Evolutionary conservation across 1,140 invertebrate species (phyloP), one percentile per base, ranked within the genome.

Genomic region (Nixonia krombeini): DNA sequence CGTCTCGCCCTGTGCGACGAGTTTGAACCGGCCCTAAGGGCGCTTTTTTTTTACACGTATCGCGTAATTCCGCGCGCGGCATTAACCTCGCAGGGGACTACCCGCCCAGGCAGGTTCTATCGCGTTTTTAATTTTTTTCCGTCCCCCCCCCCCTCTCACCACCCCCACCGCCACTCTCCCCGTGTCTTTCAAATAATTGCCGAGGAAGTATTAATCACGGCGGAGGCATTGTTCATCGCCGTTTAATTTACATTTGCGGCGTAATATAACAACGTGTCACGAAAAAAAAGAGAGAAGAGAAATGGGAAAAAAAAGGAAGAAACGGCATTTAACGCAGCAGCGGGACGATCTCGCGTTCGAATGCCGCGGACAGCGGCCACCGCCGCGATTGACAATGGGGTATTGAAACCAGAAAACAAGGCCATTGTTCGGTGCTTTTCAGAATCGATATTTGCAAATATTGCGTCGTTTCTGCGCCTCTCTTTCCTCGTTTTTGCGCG

Each of bases 401-500:
- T 75, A 83, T 83, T 82, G 80, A 82, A 81, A 83, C 80, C 79
- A 79, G 80, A 82, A 84, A 83, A 83, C 81, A 83, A 82, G 77
- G 72, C 77, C 75, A 85, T 84, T 84, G 83, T 84, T 79, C 79
- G 72, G 71, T 57, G 76, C 79, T 84, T 84, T 85, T 82, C 79
- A 83, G 76, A 85, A 82, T 83, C 81, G 79, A 84, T 85, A 82
- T 83, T 81, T 81, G 80, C 76, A 81, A 82, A 81, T 82, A 83
- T 78, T 75, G 74, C 72, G 71, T 52, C 62, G 66, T 68, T 59
- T 55, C 45, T 65, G 40, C 29, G 47, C 35, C 53, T 55, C 56
- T 58, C 49, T 37, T 65, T 47, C 56, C 63, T 58, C 33, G 42
- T 26, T 9, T 33, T 23, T 50, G 31, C 57, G 31, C 49, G 49